A percentile compares a stretch with the other conserved stretches of the same genome.
Evolutionary conservation across 1,140 invertebrate genomes (phyloP).

Genomic region (Drosophila obscura): DNA sequence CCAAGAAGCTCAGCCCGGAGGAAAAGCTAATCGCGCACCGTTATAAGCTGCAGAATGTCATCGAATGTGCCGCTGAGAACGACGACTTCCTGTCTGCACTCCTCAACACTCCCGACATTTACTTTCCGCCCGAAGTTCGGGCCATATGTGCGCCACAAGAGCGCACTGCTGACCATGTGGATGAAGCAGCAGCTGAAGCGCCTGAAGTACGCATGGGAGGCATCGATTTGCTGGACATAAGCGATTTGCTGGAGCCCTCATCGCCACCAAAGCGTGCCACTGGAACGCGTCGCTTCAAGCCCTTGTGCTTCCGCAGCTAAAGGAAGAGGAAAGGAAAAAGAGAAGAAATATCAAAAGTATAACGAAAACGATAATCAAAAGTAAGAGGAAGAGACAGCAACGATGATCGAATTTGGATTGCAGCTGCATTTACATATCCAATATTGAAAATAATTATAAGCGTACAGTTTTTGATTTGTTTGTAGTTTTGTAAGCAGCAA

Average conservation of each 20-base stretch:
- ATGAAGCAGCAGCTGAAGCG: neutral
- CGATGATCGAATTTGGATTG: no score
- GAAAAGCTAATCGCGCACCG: constrained; percentile 34
- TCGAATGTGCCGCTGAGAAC: constrained; percentile 38
- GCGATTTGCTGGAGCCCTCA: constrained; percentile 43
- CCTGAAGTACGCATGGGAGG: no score
- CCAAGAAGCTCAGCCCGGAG: constrained; percentile 9
- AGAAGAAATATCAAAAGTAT: no score
- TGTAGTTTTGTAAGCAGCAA: no score
- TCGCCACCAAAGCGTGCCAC: constrained; percentile 44
- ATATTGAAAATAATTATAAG: no score
- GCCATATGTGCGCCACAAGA: constrained; percentile 32
- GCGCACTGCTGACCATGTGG: neutral
- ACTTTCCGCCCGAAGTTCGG: constrained; percentile 51
- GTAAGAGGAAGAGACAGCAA: neutral
- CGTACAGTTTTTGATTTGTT: no score
- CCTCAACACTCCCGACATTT: constrained; percentile 47
- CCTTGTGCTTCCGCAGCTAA: constrained; percentile 23
- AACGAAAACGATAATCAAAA: neutral
- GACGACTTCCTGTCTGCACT: constrained; percentile 48
- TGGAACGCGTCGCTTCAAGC: constrained; percentile 1
- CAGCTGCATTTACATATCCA: no score
- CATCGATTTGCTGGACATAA: constrained; percentile 17
- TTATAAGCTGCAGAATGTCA: constrained; percentile 37
- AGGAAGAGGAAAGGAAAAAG: no score